Evolutionary conservation across 2,797 vertebrate species (phyloP).

Genomic region (Protosalanx chinensis): DNA sequence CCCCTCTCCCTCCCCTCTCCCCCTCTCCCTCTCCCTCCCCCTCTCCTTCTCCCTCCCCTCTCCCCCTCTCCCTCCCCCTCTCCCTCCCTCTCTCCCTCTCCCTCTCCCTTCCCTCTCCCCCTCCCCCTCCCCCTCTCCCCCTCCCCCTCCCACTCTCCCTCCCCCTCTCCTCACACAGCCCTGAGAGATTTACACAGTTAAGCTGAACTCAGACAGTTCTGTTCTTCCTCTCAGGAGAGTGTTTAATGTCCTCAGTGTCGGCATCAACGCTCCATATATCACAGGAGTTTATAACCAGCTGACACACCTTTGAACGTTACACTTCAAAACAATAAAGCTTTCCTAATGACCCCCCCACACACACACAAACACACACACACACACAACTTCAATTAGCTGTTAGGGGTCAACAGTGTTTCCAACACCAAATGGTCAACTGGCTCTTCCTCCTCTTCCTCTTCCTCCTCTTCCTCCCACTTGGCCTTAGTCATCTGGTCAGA

Average conservation of each 20-base stretch:
- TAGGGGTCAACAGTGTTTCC: slow-evolving; percentile 29
- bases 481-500: too few relatives aligned
- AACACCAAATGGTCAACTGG: too few relatives aligned
- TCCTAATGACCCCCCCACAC: slow-evolving; percentile 41
- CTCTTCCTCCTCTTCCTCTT: neutral
- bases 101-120: too few relatives aligned
- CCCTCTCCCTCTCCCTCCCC: too few relatives aligned
- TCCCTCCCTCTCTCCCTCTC: too few relatives aligned
- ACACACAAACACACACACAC: slow-evolving; percentile 18
- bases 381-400: slow-evolving; percentile 31
- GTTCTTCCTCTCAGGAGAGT: slow-evolving; percentile 33
- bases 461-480: neutral
- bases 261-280: slow-evolving; percentile 42
- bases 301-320: slow-evolving; percentile 56
- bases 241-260: slow-evolving; percentile 50
- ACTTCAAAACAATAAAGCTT: slow-evolving; percentile 52
- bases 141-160: too few relatives aligned
- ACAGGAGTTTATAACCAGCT: slow-evolving; percentile 52
- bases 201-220: too few relatives aligned
- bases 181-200: too few relatives aligned
- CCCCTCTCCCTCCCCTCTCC: neutral
- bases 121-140: too few relatives aligned
- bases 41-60: neutral
- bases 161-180: too few relatives aligned
- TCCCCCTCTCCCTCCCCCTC: slow-evolving; percentile 13